Percentiles rank a stretch among this genome's conserved stretches.
Conservation (phyloP, 92 coral and sea anemone genomes). For the Zoanthus sociatus region DNA sequence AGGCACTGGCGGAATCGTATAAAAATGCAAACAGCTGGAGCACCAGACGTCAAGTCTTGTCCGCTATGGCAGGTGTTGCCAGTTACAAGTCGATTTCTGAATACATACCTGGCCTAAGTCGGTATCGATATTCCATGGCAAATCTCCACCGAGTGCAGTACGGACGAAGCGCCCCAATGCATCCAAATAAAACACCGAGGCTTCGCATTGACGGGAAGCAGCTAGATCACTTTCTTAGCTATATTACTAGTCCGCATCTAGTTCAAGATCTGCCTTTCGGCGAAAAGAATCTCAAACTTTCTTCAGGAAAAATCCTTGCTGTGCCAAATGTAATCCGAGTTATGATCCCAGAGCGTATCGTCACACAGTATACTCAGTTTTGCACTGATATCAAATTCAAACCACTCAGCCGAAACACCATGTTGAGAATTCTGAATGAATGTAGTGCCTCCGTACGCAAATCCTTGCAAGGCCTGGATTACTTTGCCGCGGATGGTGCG, state of each 20-base stretch:
- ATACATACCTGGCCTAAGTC: conserved; percentile 35
- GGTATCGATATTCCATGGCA: conserved; percentile 23
- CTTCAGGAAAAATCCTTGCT: too few species aligned
- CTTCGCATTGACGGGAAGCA: too few species aligned
- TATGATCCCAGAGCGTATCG: conserved; percentile 35
- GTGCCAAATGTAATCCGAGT: conserved; percentile 39
- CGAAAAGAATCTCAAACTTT: too few species aligned
- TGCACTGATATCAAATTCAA: conserved; percentile 27
- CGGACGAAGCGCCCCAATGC: not conserved
- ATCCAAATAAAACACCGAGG: too few species aligned
- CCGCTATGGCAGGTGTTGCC: conserved; percentile 18
- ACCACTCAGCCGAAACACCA: conserved; percentile 29
- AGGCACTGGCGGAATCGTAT: conserved; percentile 18
- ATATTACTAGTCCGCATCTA: too few species aligned
- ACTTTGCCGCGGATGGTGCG: conserved; percentile 5
- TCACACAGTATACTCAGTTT: conserved; percentile 33
- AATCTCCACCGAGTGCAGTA: conserved; percentile 24
- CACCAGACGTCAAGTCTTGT: conserved; percentile 30
- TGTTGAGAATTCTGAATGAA: conserved; percentile 11
- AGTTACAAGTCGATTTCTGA: conserved; percentile 17
- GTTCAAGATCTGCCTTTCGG: too few species aligned
- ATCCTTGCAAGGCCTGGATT: conserved; percentile 16
- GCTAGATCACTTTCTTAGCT: too few species aligned
- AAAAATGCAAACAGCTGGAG: conserved; percentile 23
- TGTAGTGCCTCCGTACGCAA: conserved; percentile 34